Evolutionary conservation across 2,888 invertebrate species (phyloP).

Genomic region (Trachelus stipa): DNA sequence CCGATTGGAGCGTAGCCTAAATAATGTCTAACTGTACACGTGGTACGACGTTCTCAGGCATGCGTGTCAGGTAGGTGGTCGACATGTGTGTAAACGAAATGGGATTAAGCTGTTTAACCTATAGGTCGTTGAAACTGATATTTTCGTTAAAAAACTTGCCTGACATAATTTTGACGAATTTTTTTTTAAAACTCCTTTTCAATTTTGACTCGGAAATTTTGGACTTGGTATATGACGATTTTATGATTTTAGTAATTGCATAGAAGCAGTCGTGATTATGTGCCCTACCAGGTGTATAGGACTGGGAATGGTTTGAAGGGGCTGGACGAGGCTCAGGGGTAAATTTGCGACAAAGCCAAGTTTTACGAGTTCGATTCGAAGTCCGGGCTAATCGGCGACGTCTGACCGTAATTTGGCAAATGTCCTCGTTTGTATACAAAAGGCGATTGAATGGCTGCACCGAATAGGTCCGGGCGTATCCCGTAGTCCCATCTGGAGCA

Average conservation of each 20-base stretch:
- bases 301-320: not conserved
- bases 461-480: constrained; percentile 11
- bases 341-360: constrained; percentile 9
- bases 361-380: constrained; percentile 26
- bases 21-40: not conserved
- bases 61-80: not conserved
- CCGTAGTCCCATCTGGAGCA: constrained; percentile 32
- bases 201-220: not conserved
- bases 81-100: not conserved
- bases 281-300: not conserved
- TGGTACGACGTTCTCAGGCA: not conserved
- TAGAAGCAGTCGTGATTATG: too few species aligned
- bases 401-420: constrained; percentile 41
- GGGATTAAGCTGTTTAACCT: not conserved
- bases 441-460: constrained; percentile 30
- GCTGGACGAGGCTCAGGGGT: not conserved
- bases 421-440: constrained; percentile 32
- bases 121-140: too few species aligned
- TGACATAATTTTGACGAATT: too few species aligned
- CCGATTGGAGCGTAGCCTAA: constrained; percentile 8
- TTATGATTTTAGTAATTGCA: not conserved
- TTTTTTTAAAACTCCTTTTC: not conserved
- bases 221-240: not conserved
- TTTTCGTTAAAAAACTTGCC: too few species aligned
- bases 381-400: constrained; percentile 36